Percentiles rank a stretch among this genome's conserved stretches.
Conservation (phyloP, 2,888 invertebrate species). For the Acholoe squamosa region DNA sequence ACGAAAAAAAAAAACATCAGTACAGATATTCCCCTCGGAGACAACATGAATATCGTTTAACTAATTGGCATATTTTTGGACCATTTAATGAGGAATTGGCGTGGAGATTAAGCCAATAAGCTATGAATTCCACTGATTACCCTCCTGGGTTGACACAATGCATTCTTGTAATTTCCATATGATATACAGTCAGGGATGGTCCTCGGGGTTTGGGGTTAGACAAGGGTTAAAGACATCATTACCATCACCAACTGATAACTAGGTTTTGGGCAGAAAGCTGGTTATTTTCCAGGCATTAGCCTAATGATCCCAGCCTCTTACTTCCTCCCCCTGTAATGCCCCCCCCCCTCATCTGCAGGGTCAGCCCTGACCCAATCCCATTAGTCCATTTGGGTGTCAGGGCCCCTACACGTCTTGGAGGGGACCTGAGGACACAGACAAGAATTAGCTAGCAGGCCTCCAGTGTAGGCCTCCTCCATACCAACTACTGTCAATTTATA, state of each 20-base stretch:
- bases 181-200: no score
- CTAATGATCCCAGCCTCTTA: not conserved
- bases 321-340: not conserved
- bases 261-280: slow-evolving; percentile 4
- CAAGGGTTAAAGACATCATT: not conserved
- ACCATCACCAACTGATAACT: not conserved
- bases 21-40: no score
- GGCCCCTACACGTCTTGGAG: not conserved
- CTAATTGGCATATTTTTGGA: no score
- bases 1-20: no score
- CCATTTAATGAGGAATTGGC: no score
- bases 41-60: no score
- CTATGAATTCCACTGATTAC: no score
- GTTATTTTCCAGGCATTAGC: not conserved
- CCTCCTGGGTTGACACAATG: no score
- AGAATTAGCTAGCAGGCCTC: not conserved
- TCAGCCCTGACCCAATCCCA: not conserved
- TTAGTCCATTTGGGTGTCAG: not conserved
- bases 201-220: no score
- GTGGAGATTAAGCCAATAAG: no score
- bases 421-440: not conserved
- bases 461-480: not conserved
- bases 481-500: not conserved
- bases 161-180: no score
- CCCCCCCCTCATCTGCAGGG: not conserved